Evolutionary conservation across 2,113 vertebrate species (phyloP), one percentile per base, ranked within the genome.

Genomic region (Apteryx mantelli): DNA sequence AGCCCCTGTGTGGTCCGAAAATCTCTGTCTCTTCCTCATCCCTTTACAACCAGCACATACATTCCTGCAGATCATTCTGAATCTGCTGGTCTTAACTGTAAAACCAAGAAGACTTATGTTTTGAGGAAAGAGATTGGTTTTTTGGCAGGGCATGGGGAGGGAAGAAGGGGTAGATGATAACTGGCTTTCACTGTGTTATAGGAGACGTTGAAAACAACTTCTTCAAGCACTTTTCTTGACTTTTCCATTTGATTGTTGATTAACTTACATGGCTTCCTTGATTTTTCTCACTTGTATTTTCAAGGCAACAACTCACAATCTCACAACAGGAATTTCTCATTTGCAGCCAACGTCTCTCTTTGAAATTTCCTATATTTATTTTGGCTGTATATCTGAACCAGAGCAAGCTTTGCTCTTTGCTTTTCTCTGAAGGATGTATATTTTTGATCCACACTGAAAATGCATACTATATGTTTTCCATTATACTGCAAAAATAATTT

Each of bases 371-470:
- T 36, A 18, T 53, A 34, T 69, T 75, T 82, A 55, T 70, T 95
- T 92, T 68, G 13, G 22, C n/a, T 78, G 38, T 32, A 3, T n/a
- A 86, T n/a, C 55, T 81, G 85, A 84, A 50, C 22, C 16, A 84
- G 24, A 55, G 34, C 11, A 84, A 75, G 53, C 18, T 60, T 86
- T 5, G 56, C 30, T 34, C 56, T 58, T 58, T 60, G 56, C 56
- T 34, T 50, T 89, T 78, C 80, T 71, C 46, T 66, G 28, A 89
- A 38, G 34, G 83, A 84, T 21, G 24, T 6, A 5, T 16, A 16
- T 84, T 92, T 94, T 82, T 71, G 84, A 78, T 64, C 61, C 48
- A 63, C 42, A 61, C 7, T 86, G 34, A 94, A 79, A 82, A 76
- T 46, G 34, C 8, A 32, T 48, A 40, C 30, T 52, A 24, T 36